A percentile compares a stretch with the other conserved stretches of the same genome.
phyloP scores from a whole-genome alignment of 1,140 invertebrate species.

The Dinoponera quadriceps region DNA sequence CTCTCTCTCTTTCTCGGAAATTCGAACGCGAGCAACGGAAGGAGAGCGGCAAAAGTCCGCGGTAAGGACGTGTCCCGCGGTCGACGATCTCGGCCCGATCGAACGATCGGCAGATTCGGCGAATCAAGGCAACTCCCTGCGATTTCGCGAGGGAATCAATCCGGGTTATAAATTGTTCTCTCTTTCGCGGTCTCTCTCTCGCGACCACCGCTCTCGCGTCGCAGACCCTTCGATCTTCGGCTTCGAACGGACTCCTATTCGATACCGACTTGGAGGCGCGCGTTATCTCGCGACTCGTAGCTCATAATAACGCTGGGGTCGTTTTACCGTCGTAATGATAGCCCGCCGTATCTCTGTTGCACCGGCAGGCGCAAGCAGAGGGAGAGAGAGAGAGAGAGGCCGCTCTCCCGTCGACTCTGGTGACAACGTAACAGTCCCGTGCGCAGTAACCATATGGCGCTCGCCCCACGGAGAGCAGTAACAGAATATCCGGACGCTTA shows the following conservation, averaged over 20 bases:
- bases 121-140: no score
- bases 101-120: no score
- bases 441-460: constrained; percentile 51
- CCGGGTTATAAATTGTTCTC: no score
- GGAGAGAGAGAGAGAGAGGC: constrained; percentile 1
- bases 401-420: constrained; percentile 29
- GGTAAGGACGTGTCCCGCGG: no score
- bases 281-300: neutral
- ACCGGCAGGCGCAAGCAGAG: no score
- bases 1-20: constrained; percentile 9
- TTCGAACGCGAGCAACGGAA: neutral
- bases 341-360: neutral
- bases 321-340: constrained; percentile 35
- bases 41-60: no score
- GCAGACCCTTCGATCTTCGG: neutral
- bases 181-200: no score
- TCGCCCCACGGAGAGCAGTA: constrained; percentile 18
- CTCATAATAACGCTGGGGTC: constrained; percentile 30
- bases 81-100: no score
- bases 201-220: no score
- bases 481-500: constrained; percentile 57
- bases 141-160: no score
- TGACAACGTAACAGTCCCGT: constrained; percentile 53
- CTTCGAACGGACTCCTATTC: neutral
- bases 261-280: neutral